Conservation (phyloP, 2,797 vertebrate species). For the Tapera naevia region DNA sequence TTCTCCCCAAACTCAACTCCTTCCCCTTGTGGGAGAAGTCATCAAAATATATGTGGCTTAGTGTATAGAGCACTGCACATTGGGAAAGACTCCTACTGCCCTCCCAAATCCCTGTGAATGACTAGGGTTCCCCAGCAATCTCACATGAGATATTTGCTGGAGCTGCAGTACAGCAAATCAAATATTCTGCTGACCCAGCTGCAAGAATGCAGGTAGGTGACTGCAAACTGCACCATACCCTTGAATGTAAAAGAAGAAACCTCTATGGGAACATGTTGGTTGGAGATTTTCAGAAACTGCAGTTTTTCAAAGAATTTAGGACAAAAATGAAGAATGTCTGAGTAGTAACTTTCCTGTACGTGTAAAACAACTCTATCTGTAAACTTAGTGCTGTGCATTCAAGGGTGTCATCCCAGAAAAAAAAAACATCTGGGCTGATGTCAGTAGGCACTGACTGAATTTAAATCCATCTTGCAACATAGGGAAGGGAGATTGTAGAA, state of each 20-base stretch:
- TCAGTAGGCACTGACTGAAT: background rate
- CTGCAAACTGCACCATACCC: background rate
- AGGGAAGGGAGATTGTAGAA: background rate
- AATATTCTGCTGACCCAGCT: constrained; percentile 82
- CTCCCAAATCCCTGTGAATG: background rate
- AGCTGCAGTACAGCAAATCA: constrained; percentile 70
- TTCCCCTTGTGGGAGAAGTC: background rate
- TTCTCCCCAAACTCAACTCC: background rate
- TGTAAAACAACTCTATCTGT: background rate
- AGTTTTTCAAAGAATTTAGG: background rate
- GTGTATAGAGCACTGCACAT: background rate
- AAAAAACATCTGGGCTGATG: background rate
- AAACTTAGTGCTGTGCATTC: background rate
- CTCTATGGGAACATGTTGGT: background rate
- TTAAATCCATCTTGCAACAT: background rate
- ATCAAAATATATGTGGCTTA: background rate
- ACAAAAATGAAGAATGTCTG: background rate
- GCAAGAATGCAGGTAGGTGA: constrained; percentile 72
- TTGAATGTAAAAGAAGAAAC: background rate
- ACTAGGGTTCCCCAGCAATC: constrained; percentile 35
- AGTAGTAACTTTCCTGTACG: background rate
- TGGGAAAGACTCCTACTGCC: background rate
- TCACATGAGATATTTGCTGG: constrained; percentile 61
- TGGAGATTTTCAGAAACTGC: background rate
- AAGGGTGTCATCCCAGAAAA: background rate